These are phyloP conservation scores for Stigmatopora nigra DNA, from an alignment of 2,113 vertebrate species.

Conservation along the genomic window DNA sequence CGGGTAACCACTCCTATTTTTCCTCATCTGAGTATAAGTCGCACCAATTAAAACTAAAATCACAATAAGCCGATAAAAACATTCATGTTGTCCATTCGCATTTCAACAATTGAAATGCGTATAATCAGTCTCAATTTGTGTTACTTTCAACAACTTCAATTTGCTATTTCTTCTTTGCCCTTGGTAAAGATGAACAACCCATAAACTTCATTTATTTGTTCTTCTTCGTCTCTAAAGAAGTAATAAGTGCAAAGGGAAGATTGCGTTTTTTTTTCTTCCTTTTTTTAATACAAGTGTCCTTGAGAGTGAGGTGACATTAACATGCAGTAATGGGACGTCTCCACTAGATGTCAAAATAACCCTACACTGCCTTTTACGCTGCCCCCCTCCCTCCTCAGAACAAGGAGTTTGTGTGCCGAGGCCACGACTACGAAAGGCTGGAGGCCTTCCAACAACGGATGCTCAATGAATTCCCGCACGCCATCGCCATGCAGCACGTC, in stretches of 20 bases:
- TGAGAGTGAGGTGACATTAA: conserved; percentile 57
- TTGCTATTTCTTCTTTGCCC: background rate
- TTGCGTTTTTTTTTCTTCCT: conserved; percentile 12
- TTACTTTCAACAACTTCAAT: no score
- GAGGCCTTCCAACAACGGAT: conserved; percentile 99
- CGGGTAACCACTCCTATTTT: conserved; percentile 70
- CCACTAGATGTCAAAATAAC: conserved; percentile 69
- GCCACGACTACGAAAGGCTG: conserved; percentile 96
- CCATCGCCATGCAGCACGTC: conserved; percentile 98
- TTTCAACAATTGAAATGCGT: no score
- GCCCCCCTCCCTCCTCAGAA: conserved; percentile 70
- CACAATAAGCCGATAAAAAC: no score
- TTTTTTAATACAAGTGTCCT: conserved; percentile 39
- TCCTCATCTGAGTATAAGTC: no score
- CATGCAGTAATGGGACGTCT: conserved; percentile 10
- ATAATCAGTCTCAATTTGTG: no score
- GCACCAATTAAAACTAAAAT: no score
- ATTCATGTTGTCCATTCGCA: no score
- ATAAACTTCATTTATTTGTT: background rate
- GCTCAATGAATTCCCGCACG: conserved; percentile 96
- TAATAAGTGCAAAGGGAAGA: conserved; percentile 12
- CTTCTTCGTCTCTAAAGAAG: conserved; percentile 5
- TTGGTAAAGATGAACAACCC: background rate
- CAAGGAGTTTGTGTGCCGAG: conserved; percentile 98
- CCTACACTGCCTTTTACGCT: conserved; percentile 12